Conservation (phyloP, 2,888 invertebrate species). For the Ennomos fuscantarius region DNA sequence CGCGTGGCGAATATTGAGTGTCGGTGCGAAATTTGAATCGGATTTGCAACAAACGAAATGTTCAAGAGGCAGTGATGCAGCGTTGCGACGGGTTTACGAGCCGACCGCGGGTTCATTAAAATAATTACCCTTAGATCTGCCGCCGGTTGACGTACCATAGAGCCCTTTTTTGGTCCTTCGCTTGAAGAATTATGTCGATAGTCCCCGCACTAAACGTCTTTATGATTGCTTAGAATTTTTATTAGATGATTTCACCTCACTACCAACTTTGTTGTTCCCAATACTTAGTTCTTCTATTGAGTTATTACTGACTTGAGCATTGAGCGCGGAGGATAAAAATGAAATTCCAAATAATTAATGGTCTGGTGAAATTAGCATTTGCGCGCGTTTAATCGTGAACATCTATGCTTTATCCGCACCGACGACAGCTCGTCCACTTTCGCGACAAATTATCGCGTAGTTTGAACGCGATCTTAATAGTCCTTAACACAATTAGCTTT, state of each 20-base stretch:
- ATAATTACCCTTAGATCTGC: conserved; percentile 62
- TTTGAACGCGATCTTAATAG: conserved; percentile 49
- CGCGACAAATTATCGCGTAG: conserved; percentile 26
- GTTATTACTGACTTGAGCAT: conserved; percentile 9
- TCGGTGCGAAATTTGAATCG: conserved; percentile 41
- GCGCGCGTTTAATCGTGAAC: conserved; percentile 16
- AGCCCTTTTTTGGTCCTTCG: conserved; percentile 47
- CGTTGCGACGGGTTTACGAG: conserved; percentile 59
- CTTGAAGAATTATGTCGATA: conserved; percentile 46
- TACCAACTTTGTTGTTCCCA: conserved; percentile 15
- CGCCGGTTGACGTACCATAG: conserved; percentile 54
- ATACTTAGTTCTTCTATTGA: conserved; percentile 15
- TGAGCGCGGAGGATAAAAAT: conserved; percentile 13
- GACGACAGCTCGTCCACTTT: conserved; percentile 26
- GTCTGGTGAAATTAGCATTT: conserved; percentile 17
- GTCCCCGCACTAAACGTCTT: conserved; percentile 35
- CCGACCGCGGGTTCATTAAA: conserved; percentile 61
- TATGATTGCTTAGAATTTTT: conserved; percentile 37
- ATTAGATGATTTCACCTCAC: conserved; percentile 30
- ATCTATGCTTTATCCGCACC: conserved; percentile 24
- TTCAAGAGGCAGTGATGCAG: conserved; percentile 53
- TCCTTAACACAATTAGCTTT: conserved; percentile 74
- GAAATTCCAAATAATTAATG: conserved; percentile 8
- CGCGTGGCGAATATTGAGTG: conserved; percentile 32
- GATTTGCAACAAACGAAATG: conserved; percentile 55